phyloP scores from a whole-genome alignment of 2,888 invertebrate genomes.

The Melipona bicolor region DNA sequence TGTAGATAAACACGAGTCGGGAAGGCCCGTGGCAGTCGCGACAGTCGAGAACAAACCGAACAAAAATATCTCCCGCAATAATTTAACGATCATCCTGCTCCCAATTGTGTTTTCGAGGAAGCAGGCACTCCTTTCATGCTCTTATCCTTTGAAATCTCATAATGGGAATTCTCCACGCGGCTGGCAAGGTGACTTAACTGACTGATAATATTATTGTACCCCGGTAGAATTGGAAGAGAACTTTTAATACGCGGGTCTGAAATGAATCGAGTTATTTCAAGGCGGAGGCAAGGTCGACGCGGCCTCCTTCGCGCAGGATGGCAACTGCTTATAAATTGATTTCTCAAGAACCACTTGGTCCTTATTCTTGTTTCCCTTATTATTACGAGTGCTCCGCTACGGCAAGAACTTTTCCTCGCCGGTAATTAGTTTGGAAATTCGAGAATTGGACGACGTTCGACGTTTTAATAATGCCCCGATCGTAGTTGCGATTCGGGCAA shows the following conservation, averaged over 20 bases:
- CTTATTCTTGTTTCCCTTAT: constrained; percentile 28
- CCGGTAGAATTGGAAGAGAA: constrained; percentile 45
- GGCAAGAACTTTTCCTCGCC: background rate
- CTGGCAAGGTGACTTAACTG: constrained; percentile 63
- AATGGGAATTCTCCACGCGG: constrained; percentile 65
- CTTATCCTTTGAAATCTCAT: constrained; percentile 72
- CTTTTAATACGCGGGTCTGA: constrained; percentile 60
- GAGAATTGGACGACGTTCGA: background rate
- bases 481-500: background rate
- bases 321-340: constrained; percentile 46
- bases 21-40: constrained; percentile 13
- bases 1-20: constrained; percentile 50
- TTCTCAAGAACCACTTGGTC: constrained; percentile 12
- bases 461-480: background rate
- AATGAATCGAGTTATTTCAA: constrained; percentile 50
- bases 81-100: constrained; percentile 56
- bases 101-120: background rate
- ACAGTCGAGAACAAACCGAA: constrained; percentile 26
- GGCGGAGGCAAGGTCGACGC: constrained; percentile 24
- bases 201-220: constrained; percentile 69
- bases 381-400: background rate
- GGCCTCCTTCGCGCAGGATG: constrained; percentile 3
- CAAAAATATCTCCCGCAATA: constrained; percentile 62
- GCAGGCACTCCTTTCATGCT: constrained; percentile 34
- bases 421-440: constrained; percentile 22